These are phyloP conservation scores for Petrocephalus microphthalmus DNA, from an alignment of 2,113 vertebrate genomes.

Conservation along the genomic window DNA sequence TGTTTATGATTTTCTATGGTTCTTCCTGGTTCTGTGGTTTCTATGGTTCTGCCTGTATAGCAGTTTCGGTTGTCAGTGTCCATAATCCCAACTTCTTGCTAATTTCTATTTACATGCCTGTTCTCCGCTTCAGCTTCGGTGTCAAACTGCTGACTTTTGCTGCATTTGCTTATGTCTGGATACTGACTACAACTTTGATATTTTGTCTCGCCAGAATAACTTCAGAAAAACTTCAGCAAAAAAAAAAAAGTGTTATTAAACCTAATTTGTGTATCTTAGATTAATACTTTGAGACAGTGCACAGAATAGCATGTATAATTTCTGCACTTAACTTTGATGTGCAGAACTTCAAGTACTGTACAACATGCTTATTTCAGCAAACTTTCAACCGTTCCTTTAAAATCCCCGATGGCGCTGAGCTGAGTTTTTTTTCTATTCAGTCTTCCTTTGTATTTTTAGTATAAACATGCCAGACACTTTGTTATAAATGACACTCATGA, in stretches of 20 bases:
- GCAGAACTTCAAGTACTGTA: background rate
- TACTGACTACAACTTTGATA: background rate
- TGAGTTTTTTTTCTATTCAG: background rate
- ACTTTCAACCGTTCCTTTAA: background rate
- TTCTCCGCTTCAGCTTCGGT: background rate
- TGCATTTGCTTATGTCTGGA: background rate
- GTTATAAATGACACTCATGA: background rate
- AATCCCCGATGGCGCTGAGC: background rate
- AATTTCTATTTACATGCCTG: background rate
- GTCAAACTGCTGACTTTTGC: background rate
- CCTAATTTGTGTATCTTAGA: background rate
- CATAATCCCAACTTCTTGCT: background rate
- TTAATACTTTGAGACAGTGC: background rate
- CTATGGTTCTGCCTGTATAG: background rate
- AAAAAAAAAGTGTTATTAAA: background rate
- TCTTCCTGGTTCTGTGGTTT: background rate
- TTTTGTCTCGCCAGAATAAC: background rate
- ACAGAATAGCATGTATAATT: background rate
- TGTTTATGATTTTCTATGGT: background rate
- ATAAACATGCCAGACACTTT: background rate
- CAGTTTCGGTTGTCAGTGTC: background rate
- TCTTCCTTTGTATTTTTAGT: background rate
- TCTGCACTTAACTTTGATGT: background rate
- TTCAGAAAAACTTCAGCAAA: background rate
- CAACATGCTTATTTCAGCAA: background rate